These are phyloP conservation scores for Esox masquinongy DNA, from an alignment of 2,797 vertebrate species.

Conservation along the genomic window DNA sequence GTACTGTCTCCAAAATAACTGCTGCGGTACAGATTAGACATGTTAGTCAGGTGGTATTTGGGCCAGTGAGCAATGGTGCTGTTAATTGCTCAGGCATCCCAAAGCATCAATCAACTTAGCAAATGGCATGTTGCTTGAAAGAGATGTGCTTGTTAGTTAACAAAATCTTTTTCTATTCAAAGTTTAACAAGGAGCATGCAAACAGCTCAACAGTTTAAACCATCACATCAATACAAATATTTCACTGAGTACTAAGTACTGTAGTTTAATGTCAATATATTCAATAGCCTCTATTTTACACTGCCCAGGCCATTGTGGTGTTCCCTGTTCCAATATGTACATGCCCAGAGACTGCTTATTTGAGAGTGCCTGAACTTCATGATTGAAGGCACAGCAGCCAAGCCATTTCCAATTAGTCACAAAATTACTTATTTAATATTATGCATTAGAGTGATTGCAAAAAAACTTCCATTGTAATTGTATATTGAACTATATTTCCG, in stretches of 20 bases:
- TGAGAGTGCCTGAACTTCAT: constrained; percentile 16
- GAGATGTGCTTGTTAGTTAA: neutral
- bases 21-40: neutral
- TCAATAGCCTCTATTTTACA: neutral
- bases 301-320: neutral
- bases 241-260: neutral
- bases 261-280: neutral
- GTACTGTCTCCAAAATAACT: neutral
- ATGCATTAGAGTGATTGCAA: constrained; percentile 41
- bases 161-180: neutral
- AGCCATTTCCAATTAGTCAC: constrained; percentile 50
- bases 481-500: constrained; percentile 48
- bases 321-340: neutral
- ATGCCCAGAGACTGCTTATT: constrained; percentile 18
- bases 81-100: neutral
- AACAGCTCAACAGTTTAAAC: neutral
- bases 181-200: neutral
- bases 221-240: neutral
- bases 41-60: constrained; percentile 2
- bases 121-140: neutral
- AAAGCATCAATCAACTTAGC: neutral
- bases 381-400: constrained; percentile 18
- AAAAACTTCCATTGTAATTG: constrained; percentile 49
- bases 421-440: constrained; percentile 48
- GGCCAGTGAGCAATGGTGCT: neutral